Base-by-base conservation (phyloP, 2,888 invertebrate species). In the Drosophila stalkeri region DNA sequence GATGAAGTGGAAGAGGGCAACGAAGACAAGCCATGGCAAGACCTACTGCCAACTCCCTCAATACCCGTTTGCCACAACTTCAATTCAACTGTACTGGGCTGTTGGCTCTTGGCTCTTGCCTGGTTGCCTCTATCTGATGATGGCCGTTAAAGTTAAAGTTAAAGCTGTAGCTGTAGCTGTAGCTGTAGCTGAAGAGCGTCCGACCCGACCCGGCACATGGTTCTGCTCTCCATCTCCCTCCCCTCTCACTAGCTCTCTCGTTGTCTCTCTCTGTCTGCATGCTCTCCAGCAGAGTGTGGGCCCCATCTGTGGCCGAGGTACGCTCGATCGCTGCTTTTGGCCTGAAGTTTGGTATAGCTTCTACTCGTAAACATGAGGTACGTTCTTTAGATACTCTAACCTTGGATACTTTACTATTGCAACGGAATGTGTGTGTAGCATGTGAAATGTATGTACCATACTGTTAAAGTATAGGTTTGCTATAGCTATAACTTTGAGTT, bases 1-100 rank as follows among this genome's bases (percentile, higher is more conserved):
- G 31, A 20, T 39, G 69, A 57, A 44, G 33, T 18, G 41, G 56
- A 64, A 72, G 49, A 66, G 52, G 70, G 60, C 52, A 57, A 43
- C 41, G 46, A 54, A 55, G 59, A 41, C 61, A 64, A 63, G 63
- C 52, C 64, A 51, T 64, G 76, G 61, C 61, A 78, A 81, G 80
- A 79, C 80, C 80, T 81, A 81, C 81, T 82, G 75, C 81, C 74
- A 80, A 83, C 86, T 84, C 84, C 86, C 87, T 84, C 83, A 84
- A 84, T 84, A 84, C 83, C 82, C 86, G 84, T 83, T 83, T 83
- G 81, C 86, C 82, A 80, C 87, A 86, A 81, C 86, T 84, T 84
- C 83, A 84, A 84, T 83, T 83, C 85, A 86, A 86, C 83, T 86
- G 85, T 85, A 85, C 85, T 84, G 75, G 69, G 33, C 80, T 75